A percentile compares a stretch with the other conserved stretches of the same genome.
These are phyloP conservation scores for Crax fasciolata DNA, from an alignment of 2,797 vertebrate genomes.

Conservation along the genomic window DNA sequence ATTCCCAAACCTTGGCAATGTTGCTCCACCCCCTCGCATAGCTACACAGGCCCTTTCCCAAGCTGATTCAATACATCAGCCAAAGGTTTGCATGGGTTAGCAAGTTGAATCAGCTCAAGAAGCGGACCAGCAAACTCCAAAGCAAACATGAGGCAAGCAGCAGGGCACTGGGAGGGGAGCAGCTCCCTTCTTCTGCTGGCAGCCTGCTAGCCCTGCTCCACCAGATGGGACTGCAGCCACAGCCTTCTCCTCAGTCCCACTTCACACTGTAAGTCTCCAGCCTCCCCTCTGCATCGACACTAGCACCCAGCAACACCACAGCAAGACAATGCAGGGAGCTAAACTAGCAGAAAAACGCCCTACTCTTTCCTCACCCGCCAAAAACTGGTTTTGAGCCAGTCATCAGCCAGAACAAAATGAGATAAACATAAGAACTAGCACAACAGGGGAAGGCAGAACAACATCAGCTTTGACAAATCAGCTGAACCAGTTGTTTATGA, in stretches of 20 bases:
- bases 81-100: background rate
- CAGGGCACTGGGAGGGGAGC: background rate
- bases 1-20: background rate
- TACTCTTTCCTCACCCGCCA: background rate
- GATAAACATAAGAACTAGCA: background rate
- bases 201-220: conserved; percentile 22
- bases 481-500: background rate
- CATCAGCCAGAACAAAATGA: background rate
- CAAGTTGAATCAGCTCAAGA: background rate
- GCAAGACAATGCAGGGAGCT: accelerated
- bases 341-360: background rate
- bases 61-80: background rate
- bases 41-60: background rate
- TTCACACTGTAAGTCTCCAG: accelerated
- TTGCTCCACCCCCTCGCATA: background rate
- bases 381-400: background rate
- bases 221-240: background rate
- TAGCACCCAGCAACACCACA: accelerated
- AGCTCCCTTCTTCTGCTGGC: background rate
- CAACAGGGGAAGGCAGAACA: background rate
- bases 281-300: accelerated
- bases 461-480: background rate
- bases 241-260: background rate
- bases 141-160: background rate
- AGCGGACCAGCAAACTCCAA: background rate